Conservation (phyloP, 1,140 invertebrate species). For the Ctenoplectra terminalis region DNA sequence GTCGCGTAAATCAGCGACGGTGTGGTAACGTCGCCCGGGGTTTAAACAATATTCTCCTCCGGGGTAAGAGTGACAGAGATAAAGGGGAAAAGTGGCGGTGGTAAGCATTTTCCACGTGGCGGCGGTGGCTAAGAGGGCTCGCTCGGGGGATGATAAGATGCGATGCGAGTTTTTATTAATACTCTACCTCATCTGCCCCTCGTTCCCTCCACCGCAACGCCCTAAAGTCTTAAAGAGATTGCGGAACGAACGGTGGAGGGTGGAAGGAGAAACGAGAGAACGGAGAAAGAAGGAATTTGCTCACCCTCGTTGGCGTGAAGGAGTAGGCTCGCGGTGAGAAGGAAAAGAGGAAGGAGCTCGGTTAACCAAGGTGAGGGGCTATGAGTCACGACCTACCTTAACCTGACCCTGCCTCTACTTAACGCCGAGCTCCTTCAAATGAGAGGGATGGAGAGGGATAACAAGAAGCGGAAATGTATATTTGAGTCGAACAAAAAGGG, state of each 20-base stretch:
- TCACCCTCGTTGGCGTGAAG: neutral
- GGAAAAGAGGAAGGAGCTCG: constrained; percentile 34
- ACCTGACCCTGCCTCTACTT: constrained; percentile 64
- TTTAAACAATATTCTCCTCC: constrained; percentile 67
- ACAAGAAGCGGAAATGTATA: constrained; percentile 19
- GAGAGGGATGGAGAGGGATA: constrained; percentile 34
- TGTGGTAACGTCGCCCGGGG: constrained; percentile 22
- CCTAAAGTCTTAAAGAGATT: constrained; percentile 72
- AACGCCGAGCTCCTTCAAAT: constrained; percentile 61
- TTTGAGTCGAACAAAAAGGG: neutral
- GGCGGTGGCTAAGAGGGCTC: constrained; percentile 58
- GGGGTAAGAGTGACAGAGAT: constrained; percentile 62
- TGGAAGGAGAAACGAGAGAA: neutral
- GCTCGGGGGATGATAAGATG: constrained; percentile 66
- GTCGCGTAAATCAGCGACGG: constrained; percentile 53
- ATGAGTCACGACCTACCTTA: constrained; percentile 68
- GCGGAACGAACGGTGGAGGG: constrained; percentile 57
- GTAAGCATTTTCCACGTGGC: constrained; percentile 61
- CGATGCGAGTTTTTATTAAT: constrained; percentile 73
- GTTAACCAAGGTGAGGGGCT: constrained; percentile 52
- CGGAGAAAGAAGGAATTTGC: neutral
- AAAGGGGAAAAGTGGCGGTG: constrained; percentile 53
- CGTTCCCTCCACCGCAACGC: constrained; percentile 41
- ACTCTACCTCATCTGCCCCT: constrained; percentile 65
- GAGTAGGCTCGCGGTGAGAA: constrained; percentile 14